Base-by-base conservation (phyloP, 2,888 invertebrate species). In the Drosophila neotestacea region DNA sequence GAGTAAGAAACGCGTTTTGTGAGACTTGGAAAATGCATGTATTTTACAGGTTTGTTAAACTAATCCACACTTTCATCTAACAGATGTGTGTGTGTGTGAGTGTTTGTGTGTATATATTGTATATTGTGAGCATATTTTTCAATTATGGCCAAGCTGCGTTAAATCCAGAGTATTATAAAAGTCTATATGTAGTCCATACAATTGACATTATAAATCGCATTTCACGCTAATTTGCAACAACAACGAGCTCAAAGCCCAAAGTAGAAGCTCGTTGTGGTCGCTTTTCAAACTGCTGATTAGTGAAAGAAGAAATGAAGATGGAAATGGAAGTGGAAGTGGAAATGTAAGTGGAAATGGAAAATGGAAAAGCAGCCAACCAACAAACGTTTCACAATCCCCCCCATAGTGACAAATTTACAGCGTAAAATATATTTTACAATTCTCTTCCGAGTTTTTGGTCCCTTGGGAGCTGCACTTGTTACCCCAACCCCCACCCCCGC, bases 121-220 rank as follows among this genome's bases (percentile, higher is more conserved):
- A 47, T 55, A 51, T 50, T 56, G 50, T 54, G 56, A 51, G 63
- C 80, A 85, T 76, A 85, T 86, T 85, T 86, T 79, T 68, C 76
- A 86, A 75, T 85, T 85, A 81, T 76, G 79, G 68, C 70, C 67
- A 81, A 79, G 70, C 63, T 63, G 79, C 73, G 59, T 50, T 50
- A 71, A 75, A 70, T 58, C 74, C 59, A 55, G 41, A 52, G 27
- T 58, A 62, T 61, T 63, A 56, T 46, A 44, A 36, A 36, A 34
- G n/a, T 34, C 11, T 32, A 42, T 32, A 41, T 39, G 42, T 38
- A 54, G 52, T 50, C 48, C 27, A 66, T 59, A 84, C 82, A 85
- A 85, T 85, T 89, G 88, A 85, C 85, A 85, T 89, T 89, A 85
- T 88, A 83, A 85, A 85, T 88, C 90, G 89, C 85, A 81, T 86